Conservation (phyloP, 2,797 vertebrate species). For the Poeciliopsis turneri region DNA sequence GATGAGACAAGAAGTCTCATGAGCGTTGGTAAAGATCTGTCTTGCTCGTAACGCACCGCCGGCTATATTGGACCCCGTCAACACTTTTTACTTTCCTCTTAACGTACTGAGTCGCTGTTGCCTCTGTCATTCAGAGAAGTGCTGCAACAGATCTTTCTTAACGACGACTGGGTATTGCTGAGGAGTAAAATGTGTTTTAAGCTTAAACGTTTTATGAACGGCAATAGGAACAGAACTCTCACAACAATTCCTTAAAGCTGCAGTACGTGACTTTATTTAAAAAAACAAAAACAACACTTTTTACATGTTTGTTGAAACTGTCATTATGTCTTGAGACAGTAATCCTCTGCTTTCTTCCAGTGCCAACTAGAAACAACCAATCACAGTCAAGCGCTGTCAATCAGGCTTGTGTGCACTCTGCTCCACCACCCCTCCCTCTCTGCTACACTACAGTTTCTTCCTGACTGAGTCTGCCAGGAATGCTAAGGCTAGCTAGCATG, state of each 20-base stretch:
- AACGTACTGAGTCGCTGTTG: background rate
- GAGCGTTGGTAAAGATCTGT: background rate
- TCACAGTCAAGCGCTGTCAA: too few relatives aligned
- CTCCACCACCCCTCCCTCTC: too few relatives aligned
- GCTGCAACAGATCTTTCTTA: background rate
- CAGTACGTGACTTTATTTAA: too few relatives aligned
- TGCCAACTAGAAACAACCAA: too few relatives aligned
- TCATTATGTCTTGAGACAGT: too few relatives aligned
- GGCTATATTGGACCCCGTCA: background rate
- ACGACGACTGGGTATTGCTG: background rate
- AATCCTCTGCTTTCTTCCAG: too few relatives aligned
- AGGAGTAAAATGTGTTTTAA: background rate
- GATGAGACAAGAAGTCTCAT: background rate
- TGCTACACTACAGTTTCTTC: too few relatives aligned
- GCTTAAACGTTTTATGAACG: background rate
- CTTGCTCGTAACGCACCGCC: background rate
- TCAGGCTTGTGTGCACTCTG: too few relatives aligned
- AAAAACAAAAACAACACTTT: too few relatives aligned
- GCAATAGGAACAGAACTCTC: background rate
- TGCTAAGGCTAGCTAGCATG: too few relatives aligned
- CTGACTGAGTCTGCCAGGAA: too few relatives aligned
- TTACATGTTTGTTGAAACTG: too few relatives aligned
- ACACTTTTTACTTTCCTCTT: background rate
- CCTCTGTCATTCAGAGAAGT: background rate
- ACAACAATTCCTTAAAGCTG: background rate